These are phyloP conservation scores for Megaptera novaeangliae DNA, from an alignment of 2,113 vertebrate species.

Conservation along the genomic window DNA sequence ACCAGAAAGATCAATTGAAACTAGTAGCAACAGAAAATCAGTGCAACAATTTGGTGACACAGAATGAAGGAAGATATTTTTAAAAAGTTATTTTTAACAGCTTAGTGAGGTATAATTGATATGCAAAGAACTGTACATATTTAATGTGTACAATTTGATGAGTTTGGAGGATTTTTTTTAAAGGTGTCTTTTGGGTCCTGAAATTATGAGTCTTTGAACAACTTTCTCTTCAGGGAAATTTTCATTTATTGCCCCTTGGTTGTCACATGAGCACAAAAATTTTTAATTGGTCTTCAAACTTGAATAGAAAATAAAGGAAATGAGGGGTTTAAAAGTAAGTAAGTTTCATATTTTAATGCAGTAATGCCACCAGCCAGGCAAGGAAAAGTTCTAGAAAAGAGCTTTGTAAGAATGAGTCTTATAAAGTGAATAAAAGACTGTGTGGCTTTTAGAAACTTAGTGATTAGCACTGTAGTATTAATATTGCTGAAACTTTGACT, in stretches of 20 bases:
- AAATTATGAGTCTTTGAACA: neutral
- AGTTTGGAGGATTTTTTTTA: neutral
- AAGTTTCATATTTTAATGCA: conserved; percentile 6
- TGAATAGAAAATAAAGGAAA: neutral
- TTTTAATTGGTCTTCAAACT: neutral
- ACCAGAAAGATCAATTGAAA: neutral
- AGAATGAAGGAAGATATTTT: neutral
- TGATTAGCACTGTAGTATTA: neutral
- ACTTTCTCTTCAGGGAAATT: neutral
- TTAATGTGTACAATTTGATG: neutral
- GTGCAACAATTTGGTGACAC: neutral
- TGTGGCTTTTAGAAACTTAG: neutral
- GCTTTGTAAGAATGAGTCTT: neutral
- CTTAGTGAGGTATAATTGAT: neutral
- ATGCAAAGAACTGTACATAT: neutral
- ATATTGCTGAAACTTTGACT: neutral
- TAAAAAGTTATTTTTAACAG: neutral
- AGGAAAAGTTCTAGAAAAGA: neutral
- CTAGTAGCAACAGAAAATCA: neutral
- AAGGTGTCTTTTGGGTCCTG: neutral
- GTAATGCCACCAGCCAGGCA: neutral
- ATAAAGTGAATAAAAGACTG: neutral
- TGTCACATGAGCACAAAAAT: neutral
- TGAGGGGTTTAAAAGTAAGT: neutral
- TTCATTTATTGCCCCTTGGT: neutral